Base-by-base conservation (phyloP, 2,888 invertebrate genomes). In the Trachelus iudaicus region DNA sequence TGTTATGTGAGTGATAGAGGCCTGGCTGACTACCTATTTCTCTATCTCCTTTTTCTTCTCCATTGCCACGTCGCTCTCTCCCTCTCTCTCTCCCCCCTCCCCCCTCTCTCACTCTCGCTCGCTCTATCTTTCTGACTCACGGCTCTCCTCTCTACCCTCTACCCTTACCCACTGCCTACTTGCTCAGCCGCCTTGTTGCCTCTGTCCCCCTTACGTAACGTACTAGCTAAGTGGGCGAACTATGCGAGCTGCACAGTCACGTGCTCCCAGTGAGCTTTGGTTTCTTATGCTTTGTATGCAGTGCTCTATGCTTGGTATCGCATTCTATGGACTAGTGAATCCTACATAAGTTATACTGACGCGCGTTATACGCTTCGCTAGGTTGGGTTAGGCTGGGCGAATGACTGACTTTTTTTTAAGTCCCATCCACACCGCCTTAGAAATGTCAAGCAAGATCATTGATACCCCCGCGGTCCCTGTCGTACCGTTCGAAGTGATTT, bases 221-320 rank as follows among this genome's bases (percentile, higher is more conserved):
- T 34, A 23, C 33, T 37, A 30, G 73, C 80, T 34, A 81, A 84
- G 81, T 83, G 81, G 81, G 79, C 79, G 80, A 83, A 78, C 79
- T 77, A 78, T 75, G 77, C 73, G 76, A 78, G 74, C 56, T 56
- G 23, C 56, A 34, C 73, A 79, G 81, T 83, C 84, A 84, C 83
- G 83, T 81, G 82, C 79, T 74, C 12, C 33, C 33, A 23, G 15
- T 9, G 56, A 56, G 56, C 56, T 56, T 56, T 56, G 56, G 9
- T 56, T 56, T 56, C 56, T 56, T 23, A 56, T 23, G 56, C 56
- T 23, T 6, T 9, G 56, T 56, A 56, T 23, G 23, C 56, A 56
- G 9, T 2, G 23, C 56, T 9, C 23, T 56, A 9, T 9, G 56
- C 56, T 56, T 56, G 56, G 23, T 23, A 56, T 23, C 56, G 56